phyloP scores from a whole-genome alignment of 2,113 vertebrate genomes.

The Clarias macrocephalus region DNA sequence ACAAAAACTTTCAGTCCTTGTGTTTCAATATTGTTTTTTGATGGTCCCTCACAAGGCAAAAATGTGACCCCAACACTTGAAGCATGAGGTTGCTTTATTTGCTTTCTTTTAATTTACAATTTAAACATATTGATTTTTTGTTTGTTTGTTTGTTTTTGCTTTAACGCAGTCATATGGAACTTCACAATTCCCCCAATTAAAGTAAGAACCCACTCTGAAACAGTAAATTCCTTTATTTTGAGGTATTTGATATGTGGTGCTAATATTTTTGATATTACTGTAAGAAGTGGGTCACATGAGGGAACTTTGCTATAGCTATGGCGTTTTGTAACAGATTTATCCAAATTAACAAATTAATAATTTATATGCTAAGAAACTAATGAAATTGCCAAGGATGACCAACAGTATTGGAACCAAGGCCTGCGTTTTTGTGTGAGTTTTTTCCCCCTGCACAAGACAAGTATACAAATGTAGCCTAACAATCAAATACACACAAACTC shows the following conservation, averaged over 20 bases:
- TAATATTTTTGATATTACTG: not conserved
- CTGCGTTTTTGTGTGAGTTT: not conserved
- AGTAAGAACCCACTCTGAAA: not conserved
- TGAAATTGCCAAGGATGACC: not conserved
- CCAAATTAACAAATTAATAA: no score
- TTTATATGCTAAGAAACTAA: not conserved
- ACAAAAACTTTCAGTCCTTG: not conserved
- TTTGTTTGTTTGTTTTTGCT: not conserved
- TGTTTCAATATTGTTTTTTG: not conserved
- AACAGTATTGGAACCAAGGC: not conserved
- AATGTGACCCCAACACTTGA: not conserved
- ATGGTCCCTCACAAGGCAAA: not conserved
- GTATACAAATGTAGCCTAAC: conserved; percentile 8
- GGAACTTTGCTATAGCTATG: not conserved
- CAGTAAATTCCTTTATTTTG: not conserved
- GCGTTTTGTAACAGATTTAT: not conserved
- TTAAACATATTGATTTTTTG: no score
- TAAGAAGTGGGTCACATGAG: not conserved
- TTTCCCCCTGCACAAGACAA: not conserved
- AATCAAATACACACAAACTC: conserved; percentile 15
- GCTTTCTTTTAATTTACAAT: no score
- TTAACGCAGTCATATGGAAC: not conserved
- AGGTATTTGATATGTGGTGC: not conserved
- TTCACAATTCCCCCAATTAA: not conserved
- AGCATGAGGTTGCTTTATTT: not conserved